These are phyloP conservation scores for Folsomia candida DNA, from an alignment of 2,888 invertebrate species.

Conservation along the genomic window DNA sequence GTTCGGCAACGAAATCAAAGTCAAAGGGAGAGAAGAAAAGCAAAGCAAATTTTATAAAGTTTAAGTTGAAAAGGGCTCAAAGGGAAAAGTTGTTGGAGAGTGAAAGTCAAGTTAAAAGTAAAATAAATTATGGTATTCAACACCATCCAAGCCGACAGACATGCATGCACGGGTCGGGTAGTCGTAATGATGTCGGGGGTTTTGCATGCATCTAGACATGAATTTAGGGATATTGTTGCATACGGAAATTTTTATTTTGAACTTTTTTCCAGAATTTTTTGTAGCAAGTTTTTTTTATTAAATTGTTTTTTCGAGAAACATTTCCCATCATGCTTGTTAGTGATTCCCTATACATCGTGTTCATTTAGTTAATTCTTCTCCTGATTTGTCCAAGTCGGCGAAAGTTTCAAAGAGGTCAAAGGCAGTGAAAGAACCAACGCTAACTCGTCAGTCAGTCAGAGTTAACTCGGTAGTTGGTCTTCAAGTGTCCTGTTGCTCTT, in stretches of 20 bases:
- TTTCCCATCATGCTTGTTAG: too few relatives aligned
- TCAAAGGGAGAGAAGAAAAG: not conserved
- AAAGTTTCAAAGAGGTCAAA: not conserved
- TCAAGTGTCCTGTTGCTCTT: not conserved
- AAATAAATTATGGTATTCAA: not conserved
- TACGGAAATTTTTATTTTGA: not conserved
- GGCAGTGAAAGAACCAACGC: not conserved
- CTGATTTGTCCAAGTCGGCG: not conserved
- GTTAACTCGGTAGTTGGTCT: not conserved
- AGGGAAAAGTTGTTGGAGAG: slow-evolving; percentile 4
- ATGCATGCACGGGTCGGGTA: too few relatives aligned
- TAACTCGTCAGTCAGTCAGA: not conserved
- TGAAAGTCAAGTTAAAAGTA: slow-evolving; percentile 5
- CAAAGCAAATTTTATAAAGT: not conserved
- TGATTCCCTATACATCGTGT: too few relatives aligned
- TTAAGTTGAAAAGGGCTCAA: not conserved
- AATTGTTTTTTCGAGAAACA: too few relatives aligned
- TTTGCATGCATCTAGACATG: not conserved
- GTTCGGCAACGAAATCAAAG: not conserved
- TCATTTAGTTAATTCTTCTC: too few relatives aligned
- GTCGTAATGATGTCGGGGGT: too few relatives aligned
- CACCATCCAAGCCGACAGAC: not conserved
- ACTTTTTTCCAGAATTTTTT: too few relatives aligned
- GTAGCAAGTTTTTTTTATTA: too few relatives aligned
- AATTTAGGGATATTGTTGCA: not conserved